A percentile compares a stretch with the other conserved stretches of the same genome.
Evolutionary conservation across 2,113 vertebrate genomes (phyloP).

Genomic region (Pangasianodon gigas): DNA sequence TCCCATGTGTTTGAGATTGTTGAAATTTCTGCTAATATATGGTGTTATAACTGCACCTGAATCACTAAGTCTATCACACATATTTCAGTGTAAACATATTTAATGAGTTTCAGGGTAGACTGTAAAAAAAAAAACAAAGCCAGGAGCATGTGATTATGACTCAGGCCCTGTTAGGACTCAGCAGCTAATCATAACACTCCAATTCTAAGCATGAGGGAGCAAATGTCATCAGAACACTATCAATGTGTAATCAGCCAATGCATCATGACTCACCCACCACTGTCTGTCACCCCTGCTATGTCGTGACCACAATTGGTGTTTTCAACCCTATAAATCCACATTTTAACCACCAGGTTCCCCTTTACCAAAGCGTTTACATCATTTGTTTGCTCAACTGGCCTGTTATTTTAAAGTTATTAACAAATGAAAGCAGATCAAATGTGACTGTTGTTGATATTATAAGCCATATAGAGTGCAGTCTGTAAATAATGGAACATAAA

Average conservation of each 20-base stretch:
- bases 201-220: background rate
- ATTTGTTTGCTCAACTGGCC: background rate
- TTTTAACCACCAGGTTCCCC: slow-evolving; percentile 29
- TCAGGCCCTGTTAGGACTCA: background rate
- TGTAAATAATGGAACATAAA: background rate
- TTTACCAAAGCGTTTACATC: slow-evolving; percentile 10
- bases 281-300: slow-evolving; percentile 20
- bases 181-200: background rate
- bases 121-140: background rate
- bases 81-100: background rate
- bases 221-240: background rate
- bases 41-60: background rate
- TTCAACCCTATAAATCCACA: background rate
- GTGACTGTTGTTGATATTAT: background rate
- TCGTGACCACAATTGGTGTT: background rate
- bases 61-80: background rate
- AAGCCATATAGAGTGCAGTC: background rate
- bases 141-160: background rate
- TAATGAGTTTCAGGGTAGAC: background rate
- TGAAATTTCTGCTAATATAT: background rate
- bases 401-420: slow-evolving; percentile 5
- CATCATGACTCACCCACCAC: slow-evolving; percentile 18
- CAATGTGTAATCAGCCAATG: background rate
- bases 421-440: background rate
- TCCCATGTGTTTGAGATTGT: background rate